Conservation (phyloP, 2,888 invertebrate species). For the Chesias legatella region DNA sequence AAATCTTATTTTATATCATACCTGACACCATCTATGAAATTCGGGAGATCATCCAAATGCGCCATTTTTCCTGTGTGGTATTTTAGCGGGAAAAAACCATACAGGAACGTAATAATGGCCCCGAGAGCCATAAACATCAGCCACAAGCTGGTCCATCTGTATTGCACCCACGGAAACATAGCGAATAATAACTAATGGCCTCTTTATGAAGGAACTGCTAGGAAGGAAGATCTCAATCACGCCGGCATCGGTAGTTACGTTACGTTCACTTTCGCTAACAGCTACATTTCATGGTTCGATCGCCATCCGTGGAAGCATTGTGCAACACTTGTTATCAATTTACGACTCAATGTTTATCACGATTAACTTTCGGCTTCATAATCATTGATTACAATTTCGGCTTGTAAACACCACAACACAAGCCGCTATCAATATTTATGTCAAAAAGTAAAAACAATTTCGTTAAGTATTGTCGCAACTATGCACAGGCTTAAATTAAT, state of each 20-base stretch:
- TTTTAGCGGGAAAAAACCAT: slow-evolving; percentile 82
- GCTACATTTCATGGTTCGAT: slow-evolving; percentile 30
- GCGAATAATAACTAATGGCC: slow-evolving; percentile 18
- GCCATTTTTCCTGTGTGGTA: slow-evolving; percentile 73
- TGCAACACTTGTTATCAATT: slow-evolving; percentile 25
- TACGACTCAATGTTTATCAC: slow-evolving; percentile 17
- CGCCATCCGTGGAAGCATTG: slow-evolving; percentile 37
- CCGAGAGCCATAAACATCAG: slow-evolving; percentile 57
- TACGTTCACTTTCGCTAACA: slow-evolving; percentile 34
- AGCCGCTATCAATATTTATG: too few relatives aligned
- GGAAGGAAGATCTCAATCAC: slow-evolving; percentile 16
- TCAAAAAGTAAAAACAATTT: too few relatives aligned
- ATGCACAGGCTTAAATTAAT: too few relatives aligned
- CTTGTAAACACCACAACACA: too few relatives aligned
- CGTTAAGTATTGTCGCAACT: too few relatives aligned
- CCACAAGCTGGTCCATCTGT: slow-evolving; percentile 68
- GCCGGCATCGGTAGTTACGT: slow-evolving; percentile 1
- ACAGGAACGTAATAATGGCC: slow-evolving; percentile 74
- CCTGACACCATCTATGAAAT: slow-evolving; percentile 75
- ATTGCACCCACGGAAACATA: slow-evolving; percentile 65
- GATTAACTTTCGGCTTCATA: slow-evolving; percentile 7
- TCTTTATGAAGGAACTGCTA: slow-evolving; percentile 5
- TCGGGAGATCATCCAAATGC: slow-evolving; percentile 75
- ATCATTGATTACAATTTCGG: too few relatives aligned
- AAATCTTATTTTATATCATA: slow-evolving; percentile 39